Conservation (phyloP, 2,113 vertebrate genomes). For the Carettochelys insculpta region DNA sequence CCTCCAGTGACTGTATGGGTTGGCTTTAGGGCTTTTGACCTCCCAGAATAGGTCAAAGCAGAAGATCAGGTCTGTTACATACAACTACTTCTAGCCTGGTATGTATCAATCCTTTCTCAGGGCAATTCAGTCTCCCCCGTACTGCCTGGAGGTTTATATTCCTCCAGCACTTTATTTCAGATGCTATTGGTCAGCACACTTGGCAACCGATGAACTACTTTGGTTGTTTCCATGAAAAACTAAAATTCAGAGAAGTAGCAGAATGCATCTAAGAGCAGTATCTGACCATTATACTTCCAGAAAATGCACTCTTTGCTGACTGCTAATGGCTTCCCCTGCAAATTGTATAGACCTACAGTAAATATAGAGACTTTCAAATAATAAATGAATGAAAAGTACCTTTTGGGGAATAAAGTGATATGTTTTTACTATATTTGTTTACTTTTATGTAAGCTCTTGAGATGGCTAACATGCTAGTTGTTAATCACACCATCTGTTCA, state of each 20-base stretch:
- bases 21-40: not conserved
- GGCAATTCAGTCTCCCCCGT: not conserved
- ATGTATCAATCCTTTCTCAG: not conserved
- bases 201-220: not conserved
- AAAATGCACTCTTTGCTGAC: not conserved
- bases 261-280: not conserved
- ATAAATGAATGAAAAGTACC: conserved; percentile 75
- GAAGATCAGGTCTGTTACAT: not conserved
- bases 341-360: conserved; percentile 29
- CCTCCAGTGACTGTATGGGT: not conserved
- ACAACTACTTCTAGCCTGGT: not conserved
- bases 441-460: conserved; percentile 81
- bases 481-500: conserved; percentile 84
- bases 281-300: not conserved
- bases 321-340: conserved; percentile 9
- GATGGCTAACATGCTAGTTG: conserved; percentile 84
- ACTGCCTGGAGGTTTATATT: not conserved
- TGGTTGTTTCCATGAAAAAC: not conserved
- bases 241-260: not conserved
- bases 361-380: conserved; percentile 63
- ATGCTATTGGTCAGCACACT: not conserved
- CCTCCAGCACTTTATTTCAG: not conserved
- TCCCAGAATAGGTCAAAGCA: not conserved
- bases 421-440: conserved; percentile 80
- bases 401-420: conserved; percentile 76